Evolutionary conservation across 2,113 vertebrate species (phyloP).

Genomic region (Danionella cerebrum): DNA sequence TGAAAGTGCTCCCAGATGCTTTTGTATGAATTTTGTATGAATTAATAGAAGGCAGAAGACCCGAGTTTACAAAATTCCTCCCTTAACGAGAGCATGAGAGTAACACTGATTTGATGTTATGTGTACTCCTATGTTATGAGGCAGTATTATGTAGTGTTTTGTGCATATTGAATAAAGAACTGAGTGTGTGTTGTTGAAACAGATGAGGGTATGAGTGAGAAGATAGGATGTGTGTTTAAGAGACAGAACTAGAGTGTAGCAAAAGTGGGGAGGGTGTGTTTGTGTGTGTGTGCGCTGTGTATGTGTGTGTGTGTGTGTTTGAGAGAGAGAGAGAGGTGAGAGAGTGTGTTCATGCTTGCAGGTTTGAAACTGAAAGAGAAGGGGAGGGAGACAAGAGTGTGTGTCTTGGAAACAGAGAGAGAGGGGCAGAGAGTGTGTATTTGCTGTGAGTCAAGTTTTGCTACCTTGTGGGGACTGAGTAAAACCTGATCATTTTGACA

Average conservation of each 20-base stretch:
- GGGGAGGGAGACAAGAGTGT: constrained; percentile 35
- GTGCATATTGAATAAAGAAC: no score
- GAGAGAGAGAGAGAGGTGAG: constrained; percentile 13
- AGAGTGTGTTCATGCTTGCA: constrained; percentile 45
- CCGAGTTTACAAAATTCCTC: no score
- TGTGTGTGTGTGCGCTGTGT: constrained; percentile 14
- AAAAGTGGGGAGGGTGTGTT: constrained; percentile 46
- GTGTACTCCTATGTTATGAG: no score
- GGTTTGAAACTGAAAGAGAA: constrained; percentile 40
- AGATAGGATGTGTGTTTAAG: neutral
- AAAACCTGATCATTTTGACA: constrained; percentile 21
- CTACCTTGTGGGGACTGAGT: neutral
- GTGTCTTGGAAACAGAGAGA: constrained; percentile 38
- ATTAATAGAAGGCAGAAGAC: no score
- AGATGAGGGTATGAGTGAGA: constrained; percentile 1
- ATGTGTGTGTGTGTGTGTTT: constrained; percentile 17
- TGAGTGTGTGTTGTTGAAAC: constrained; percentile 34
- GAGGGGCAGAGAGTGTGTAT: constrained; percentile 8
- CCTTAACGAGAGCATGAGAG: no score
- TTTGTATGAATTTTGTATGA: no score
- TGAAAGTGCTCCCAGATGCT: no score
- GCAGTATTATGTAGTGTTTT: no score
- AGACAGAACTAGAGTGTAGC: constrained; percentile 45
- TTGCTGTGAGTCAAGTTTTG: neutral
- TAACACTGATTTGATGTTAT: no score